phyloP scores from a whole-genome alignment of 1,140 invertebrate species.

The Bombus superbus region DNA sequence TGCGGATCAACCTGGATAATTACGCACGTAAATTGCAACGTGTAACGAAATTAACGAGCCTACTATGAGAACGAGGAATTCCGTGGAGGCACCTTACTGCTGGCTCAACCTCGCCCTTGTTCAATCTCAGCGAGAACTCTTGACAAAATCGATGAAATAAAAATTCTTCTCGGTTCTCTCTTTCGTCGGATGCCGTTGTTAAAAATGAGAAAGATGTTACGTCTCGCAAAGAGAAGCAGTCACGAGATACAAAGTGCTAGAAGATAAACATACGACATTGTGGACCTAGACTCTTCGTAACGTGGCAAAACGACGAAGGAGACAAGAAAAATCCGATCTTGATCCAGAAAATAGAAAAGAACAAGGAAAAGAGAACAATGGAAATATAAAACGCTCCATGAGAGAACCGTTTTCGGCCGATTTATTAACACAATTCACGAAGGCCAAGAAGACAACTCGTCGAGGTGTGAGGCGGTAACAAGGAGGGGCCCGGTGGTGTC shows the following conservation, averaged over 20 bases:
- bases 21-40: background rate
- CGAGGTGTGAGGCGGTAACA: slow-evolving; percentile 30
- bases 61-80: slow-evolving; percentile 8
- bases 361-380: background rate
- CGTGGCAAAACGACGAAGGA: too few species aligned
- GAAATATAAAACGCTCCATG: background rate
- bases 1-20: background rate
- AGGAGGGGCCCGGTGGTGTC: slow-evolving; percentile 16
- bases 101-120: background rate
- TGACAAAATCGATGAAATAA: background rate
- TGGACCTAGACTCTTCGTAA: too few species aligned
- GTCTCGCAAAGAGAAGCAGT: background rate
- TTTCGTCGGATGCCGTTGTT: background rate
- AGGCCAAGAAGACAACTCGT: background rate
- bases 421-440: slow-evolving; percentile 55
- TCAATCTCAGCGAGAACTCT: background rate
- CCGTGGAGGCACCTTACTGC: background rate
- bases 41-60: slow-evolving; percentile 16
- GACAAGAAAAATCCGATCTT: background rate
- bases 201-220: too few species aligned
- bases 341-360: background rate
- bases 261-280: background rate
- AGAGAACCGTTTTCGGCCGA: slow-evolving; percentile 40
- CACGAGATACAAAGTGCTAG: background rate
- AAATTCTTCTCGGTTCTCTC: background rate